Base-by-base conservation (phyloP, 2,797 vertebrate species). In the Chelon labrosus region DNA sequence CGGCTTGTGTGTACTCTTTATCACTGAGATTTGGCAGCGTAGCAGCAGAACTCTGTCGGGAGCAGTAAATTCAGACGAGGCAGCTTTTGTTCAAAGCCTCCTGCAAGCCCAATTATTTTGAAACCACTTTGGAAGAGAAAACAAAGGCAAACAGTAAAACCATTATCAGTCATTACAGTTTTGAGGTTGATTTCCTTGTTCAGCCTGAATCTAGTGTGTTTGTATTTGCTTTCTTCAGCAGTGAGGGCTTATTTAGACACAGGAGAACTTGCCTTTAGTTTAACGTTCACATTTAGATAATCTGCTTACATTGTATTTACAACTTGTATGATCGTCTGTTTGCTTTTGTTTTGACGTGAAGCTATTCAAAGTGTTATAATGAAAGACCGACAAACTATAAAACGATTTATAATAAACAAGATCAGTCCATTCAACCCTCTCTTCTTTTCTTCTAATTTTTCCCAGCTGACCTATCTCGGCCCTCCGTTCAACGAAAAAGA, bases 401-500 rank as follows among this genome's bases (percentile, higher is more conserved):
- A 31, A 7, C 31, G 7, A 8, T 35, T 35, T 35, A 3, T 7
- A 35, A 7, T 35, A 35, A 35, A 35, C 31, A 35, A 35, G 31
- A 35, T 35, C 3, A 35, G 7, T 35, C 31, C 31, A 35, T 35
- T 35, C 25, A 27, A 44, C 14, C 42, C 7, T 44, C 17, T 46
- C 2, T 5, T 46, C 7, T 10, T 41, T 27, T 71, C 27, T 12
- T 82, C 44, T 62, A 1, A 5, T 68, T 60, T 62, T 67, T 7
- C 86, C 37, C 82, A 98, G 97, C 93, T 98, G 85, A 97, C 97
- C 65, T 99, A 99, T 91, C 93, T 99, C 12, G 98, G 97, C 0
- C 97, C 98, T 16, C 97, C 98, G 1, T 99, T 99, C 94, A 98
- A 97, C 14, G 97, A 98, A 64, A 97, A 97, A 5, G 97, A 98